Evolutionary conservation across 2,113 vertebrate species (phyloP).

Genomic region (Menidia beryllina): DNA sequence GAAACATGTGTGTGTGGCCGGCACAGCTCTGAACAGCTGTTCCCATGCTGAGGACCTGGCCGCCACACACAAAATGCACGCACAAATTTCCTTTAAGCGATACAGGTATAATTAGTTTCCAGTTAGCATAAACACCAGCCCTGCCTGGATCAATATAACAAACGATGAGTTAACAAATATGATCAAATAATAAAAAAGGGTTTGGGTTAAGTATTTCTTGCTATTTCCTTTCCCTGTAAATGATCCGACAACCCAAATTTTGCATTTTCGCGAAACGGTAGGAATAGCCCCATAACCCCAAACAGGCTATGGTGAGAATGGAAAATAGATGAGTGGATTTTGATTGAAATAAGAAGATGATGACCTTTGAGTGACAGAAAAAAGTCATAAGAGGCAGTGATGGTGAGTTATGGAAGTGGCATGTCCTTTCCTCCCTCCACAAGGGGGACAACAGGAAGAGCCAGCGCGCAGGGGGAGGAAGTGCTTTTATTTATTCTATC

Average conservation of each 20-base stretch:
- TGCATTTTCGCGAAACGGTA: neutral
- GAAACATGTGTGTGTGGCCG: slow-evolving; percentile 83
- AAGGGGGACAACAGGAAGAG: slow-evolving; percentile 61
- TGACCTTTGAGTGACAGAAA: neutral
- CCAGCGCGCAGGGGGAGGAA: slow-evolving; percentile 58
- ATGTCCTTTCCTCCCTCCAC: slow-evolving; percentile 20
- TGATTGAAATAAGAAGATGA: neutral
- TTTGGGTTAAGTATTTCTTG: no score
- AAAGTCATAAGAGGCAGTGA: neutral
- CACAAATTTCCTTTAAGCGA: slow-evolving; percentile 33
- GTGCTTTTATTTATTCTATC: slow-evolving; percentile 64
- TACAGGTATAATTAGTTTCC: slow-evolving; percentile 39
- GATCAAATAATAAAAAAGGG: neutral
- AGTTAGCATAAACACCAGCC: slow-evolving; percentile 28
- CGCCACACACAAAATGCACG: slow-evolving; percentile 46
- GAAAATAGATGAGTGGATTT: neutral
- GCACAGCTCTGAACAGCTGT: slow-evolving; percentile 80
- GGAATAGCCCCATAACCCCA: neutral
- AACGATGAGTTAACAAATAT: neutral
- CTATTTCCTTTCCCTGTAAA: neutral
- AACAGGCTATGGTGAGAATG: neutral
- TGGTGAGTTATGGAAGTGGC: slow-evolving; percentile 18
- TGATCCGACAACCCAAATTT: neutral
- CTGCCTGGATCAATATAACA: neutral
- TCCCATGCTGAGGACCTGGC: slow-evolving; percentile 72